Conservation (phyloP, 2,888 invertebrate species). For the Drosophila lutescens region DNA sequence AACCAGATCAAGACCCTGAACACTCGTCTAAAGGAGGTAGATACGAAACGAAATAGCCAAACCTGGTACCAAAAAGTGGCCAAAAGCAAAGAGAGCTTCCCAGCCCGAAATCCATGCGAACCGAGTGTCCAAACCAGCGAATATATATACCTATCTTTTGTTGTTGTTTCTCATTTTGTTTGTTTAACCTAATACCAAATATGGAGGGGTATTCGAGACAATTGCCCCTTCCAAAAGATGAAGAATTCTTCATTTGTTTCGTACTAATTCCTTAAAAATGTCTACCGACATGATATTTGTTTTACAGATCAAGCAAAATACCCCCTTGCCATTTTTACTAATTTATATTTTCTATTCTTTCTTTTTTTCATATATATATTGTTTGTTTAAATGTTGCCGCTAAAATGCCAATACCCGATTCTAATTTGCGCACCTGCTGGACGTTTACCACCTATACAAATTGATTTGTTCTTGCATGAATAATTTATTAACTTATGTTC, state of each 20-base stretch:
- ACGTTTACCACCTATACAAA: constrained; percentile 31
- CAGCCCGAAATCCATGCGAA: constrained; percentile 28
- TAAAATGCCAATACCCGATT: constrained; percentile 20
- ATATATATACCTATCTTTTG: constrained; percentile 38
- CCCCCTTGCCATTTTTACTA: constrained; percentile 63
- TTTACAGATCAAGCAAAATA: constrained; percentile 32
- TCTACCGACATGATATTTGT: constrained; percentile 76
- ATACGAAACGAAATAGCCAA: constrained; percentile 23
- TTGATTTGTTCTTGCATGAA: constrained; percentile 47
- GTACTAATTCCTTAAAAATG: constrained; percentile 79
- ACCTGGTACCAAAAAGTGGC: constrained; percentile 42
- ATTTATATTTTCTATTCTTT: constrained; percentile 73
- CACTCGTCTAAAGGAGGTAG: constrained; percentile 99
- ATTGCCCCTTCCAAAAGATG: constrained; percentile 1
- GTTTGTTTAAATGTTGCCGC: constrained; percentile 46
- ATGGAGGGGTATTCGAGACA: constrained; percentile 25
- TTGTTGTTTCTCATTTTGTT: constrained; percentile 70
- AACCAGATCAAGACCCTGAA: constrained; percentile 99
- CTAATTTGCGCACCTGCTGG: constrained; percentile 43
- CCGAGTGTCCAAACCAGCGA: constrained; percentile 37
- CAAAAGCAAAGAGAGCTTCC: constrained; percentile 63
- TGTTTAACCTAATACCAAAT: constrained; percentile 5
- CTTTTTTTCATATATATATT: constrained; percentile 71
- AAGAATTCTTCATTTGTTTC: constrained; percentile 10
- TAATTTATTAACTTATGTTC: constrained; percentile 46